These are phyloP conservation scores for Anastatus disparis DNA, from an alignment of 1,140 invertebrate genomes.

Conservation along the genomic window DNA sequence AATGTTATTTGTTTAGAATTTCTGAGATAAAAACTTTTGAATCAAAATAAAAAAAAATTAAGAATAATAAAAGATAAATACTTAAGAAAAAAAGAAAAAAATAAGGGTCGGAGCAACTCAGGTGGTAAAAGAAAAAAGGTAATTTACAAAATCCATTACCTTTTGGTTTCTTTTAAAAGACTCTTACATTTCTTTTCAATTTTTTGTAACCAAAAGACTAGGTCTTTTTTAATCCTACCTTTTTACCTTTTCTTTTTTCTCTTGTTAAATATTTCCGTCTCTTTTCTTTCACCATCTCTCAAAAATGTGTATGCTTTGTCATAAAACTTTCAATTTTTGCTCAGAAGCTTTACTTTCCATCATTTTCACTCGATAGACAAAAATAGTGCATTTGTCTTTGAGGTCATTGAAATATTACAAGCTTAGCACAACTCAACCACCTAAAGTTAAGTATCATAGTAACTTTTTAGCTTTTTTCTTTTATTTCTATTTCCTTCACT, in stretches of 20 bases:
- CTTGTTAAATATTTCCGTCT: background rate
- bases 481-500: background rate
- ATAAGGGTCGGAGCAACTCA: background rate
- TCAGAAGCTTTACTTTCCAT: background rate
- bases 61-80: too few relatives aligned
- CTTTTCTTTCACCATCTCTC: background rate
- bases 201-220: background rate
- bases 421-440: background rate
- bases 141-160: slow-evolving; percentile 4
- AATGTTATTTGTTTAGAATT: too few relatives aligned
- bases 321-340: too few relatives aligned
- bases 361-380: background rate
- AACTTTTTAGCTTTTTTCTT: too few relatives aligned
- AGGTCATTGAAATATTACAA: background rate
- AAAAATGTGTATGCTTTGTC: too few relatives aligned
- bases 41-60: too few relatives aligned
- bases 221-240: background rate
- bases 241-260: background rate
- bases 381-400: slow-evolving; percentile 5
- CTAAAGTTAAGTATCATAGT: background rate
- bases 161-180: background rate
- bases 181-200: background rate
- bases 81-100: too few relatives aligned
- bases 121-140: background rate
- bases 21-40: too few relatives aligned